These are phyloP conservation scores for Nomada hirtipes DNA, from an alignment of 2,888 invertebrate genomes.

Conservation along the genomic window DNA sequence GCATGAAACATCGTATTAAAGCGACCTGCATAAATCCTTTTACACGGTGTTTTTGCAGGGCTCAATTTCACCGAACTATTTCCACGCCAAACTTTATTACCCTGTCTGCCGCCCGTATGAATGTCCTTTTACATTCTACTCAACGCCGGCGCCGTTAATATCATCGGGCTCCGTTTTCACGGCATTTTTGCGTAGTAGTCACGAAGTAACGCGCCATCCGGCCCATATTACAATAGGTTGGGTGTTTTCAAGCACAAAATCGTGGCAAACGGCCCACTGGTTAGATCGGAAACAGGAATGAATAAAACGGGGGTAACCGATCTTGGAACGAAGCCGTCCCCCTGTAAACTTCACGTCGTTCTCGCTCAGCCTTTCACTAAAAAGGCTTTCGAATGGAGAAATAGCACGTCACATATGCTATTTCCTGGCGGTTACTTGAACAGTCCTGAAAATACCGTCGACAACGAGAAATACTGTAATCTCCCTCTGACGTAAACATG, in stretches of 20 bases:
- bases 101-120: constrained; percentile 59
- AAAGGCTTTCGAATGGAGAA: neutral
- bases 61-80: constrained; percentile 60
- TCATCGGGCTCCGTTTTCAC: constrained; percentile 50
- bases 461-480: neutral
- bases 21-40: constrained; percentile 51
- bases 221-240: neutral
- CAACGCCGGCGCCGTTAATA: constrained; percentile 65
- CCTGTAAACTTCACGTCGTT: constrained; percentile 29
- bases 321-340: constrained; percentile 16
- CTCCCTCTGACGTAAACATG: neutral
- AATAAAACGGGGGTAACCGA: constrained; percentile 29
- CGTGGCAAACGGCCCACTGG: constrained; percentile 44
- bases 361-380: neutral
- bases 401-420: neutral
- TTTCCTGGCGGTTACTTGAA: neutral
- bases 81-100: constrained; percentile 62
- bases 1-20: neutral
- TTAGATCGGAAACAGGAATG: constrained; percentile 34
- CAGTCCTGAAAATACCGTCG: neutral
- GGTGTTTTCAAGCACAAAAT: constrained; percentile 38
- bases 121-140: constrained; percentile 60
- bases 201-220: too few species aligned
- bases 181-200: constrained; percentile 35
- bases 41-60: constrained; percentile 52